These are phyloP conservation scores for Stigmatopora argus DNA, from an alignment of 2,113 vertebrate species.

Conservation along the genomic window DNA sequence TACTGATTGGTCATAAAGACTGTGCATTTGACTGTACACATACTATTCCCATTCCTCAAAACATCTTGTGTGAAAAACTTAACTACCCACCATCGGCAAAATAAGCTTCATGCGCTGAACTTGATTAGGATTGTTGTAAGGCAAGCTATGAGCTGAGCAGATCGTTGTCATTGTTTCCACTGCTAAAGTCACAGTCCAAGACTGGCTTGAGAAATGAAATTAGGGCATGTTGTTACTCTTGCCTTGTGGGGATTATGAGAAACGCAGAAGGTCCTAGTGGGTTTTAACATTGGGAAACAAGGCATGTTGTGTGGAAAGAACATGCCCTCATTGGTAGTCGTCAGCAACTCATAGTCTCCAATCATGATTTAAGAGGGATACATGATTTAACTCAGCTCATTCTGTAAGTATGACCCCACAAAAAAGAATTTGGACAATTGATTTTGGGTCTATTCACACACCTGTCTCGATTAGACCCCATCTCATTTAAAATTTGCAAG, in stretches of 20 bases:
- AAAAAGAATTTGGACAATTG: slow-evolving; percentile 27
- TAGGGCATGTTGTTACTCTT: slow-evolving; percentile 47
- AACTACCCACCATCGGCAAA: slow-evolving; percentile 34
- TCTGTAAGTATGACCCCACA: slow-evolving; percentile 13
- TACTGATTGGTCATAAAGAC: slow-evolving; percentile 8
- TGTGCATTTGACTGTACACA: slow-evolving; percentile 17
- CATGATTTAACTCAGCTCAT: slow-evolving; percentile 20
- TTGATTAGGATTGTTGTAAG: slow-evolving; percentile 48
- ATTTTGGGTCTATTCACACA: slow-evolving; percentile 18
- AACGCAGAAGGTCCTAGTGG: slow-evolving; percentile 35
- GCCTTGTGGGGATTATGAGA: slow-evolving; percentile 41
- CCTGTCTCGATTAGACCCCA: too few relatives aligned
- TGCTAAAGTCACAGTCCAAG: slow-evolving; percentile 48
- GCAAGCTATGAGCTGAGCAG: slow-evolving; percentile 29
- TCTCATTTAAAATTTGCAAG: too few relatives aligned
- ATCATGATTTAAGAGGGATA: slow-evolving; percentile 40
- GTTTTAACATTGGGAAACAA: slow-evolving; percentile 46
- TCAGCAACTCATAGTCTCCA: slow-evolving; percentile 33
- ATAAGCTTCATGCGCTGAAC: slow-evolving; percentile 28
- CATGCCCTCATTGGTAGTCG: slow-evolving; percentile 24
- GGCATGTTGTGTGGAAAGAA: slow-evolving; percentile 35
- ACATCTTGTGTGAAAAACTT: slow-evolving; percentile 36
- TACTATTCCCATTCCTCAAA: slow-evolving; percentile 16
- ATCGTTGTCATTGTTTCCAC: slow-evolving; percentile 59
- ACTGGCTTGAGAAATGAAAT: slow-evolving; percentile 46